Base-by-base conservation (phyloP, 1,140 invertebrate species). In the Portunus trituberculatus region DNA sequence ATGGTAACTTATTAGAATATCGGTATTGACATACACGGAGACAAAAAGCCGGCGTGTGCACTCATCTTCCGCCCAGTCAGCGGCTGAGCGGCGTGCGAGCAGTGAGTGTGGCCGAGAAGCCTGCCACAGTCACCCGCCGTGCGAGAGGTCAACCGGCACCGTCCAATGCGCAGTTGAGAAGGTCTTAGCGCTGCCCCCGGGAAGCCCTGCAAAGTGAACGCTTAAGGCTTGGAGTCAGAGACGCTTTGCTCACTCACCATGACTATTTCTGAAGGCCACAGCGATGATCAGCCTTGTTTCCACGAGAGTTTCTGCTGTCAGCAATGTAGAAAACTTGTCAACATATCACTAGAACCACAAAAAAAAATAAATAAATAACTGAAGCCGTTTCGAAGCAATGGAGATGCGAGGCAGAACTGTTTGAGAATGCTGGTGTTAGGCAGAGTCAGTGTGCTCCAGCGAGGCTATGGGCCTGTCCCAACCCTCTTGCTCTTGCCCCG, bases 1-100 rank as follows among this genome's bases (percentile, higher is more conserved):
- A 95, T 95, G 52, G 94, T 95, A 92, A 95, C 94, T 92, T 95
- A 95, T 95, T 95, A 95, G 94, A 95, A 95, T 95, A 95, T 95
- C 94, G 94, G 90, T 95, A 95, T 95, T 95, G 94, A 95, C 94
- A 95, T 95, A 88, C 91, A 87, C n/a, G 94, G 16, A 92, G 91
- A 92, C 90, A 95, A 95, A 95, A 95, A 95, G 94, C 76, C 76
- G 31, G 90, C 29, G 94, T 91, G 83, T 89, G 94, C 84, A 92
- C 91, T 92, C 90, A 92, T 95, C 90, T 92, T 92, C 83, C 90
- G 94, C 86, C 94, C 28, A 92, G 28, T 92, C 91, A 92, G 94
- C 94, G 28, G 39, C 12, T 92, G 84, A 92, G 94, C 94, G 28
- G 39, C 12, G 76, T 46, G 92, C 46, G 83, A 45, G 39, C n/a